Evolutionary conservation across 2,797 vertebrate genomes (phyloP), one percentile per base, ranked within the genome.

Genomic region (Uromys caudimaculatus): DNA sequence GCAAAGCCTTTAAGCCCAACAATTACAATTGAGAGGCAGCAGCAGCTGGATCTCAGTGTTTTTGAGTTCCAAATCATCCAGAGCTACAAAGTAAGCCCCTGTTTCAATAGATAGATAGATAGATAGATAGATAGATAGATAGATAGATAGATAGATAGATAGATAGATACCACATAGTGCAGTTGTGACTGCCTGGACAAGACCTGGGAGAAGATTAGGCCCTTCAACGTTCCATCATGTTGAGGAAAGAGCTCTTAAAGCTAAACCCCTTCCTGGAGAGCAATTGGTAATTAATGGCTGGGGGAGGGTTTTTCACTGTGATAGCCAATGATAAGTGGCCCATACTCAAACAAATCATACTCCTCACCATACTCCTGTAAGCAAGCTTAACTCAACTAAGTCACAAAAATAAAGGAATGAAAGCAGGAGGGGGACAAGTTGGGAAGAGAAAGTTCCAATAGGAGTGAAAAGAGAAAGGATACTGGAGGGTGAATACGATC

Each of bases 71-170:
- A 83, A n/a, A 83, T 60, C 79, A 62, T 62, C 3, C 4, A 60
- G 56, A 83, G 56, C 56, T 62, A 44, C 56, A 83, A 16, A 44
- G 24, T 60, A 38, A 60, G 81, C 41, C 35, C 5, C 21, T 60
- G 38, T 17, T 16, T 44, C 6, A 9, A 79, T 24, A 24, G 77
- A 58, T 19, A 78, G 41, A 44, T 27, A 44, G 41, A 77, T 17
- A 44, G 17, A 56, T 0, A 7, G 41, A 47, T 29, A 4, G 17
- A 56, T 0, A 27, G 35, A 83, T 0, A 29, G 24, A 83, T 0
- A 32, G 14, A 83, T 0, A 44, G 27, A 64, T 0, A 50, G 60
- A 47, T 0, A 67, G 29, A 35, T 0, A 50, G 44, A 4, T 0
- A 47, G 23, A 47, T 0, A 62, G 44, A 85, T 21, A 47, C 78